Percentiles rank a stretch among this genome's conserved stretches.
phyloP scores from a whole-genome alignment of 2,113 vertebrate species.

The Menura novaehollandiae region DNA sequence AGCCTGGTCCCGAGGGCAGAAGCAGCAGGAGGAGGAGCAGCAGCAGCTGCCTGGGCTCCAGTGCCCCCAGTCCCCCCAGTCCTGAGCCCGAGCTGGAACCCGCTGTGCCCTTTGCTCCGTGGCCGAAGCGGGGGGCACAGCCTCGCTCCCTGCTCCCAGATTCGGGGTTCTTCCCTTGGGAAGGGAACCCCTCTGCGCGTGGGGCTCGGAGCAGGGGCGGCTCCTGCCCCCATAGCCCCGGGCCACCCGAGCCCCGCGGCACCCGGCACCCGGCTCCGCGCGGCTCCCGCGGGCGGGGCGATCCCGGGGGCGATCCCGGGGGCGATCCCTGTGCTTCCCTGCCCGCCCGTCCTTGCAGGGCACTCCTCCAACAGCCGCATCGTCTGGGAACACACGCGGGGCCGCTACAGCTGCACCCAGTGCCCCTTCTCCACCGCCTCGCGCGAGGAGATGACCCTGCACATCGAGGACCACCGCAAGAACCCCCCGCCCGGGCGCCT shows the following conservation, averaged over 20 bases:
- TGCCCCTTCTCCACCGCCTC: conserved; percentile 79
- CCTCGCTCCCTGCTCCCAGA: background rate
- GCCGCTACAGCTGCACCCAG: conserved; percentile 89
- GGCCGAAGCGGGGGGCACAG: background rate
- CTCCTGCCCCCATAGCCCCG: background rate
- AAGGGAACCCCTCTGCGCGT: background rate
- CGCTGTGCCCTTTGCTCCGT: background rate
- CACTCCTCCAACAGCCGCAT: conserved; percentile 81
- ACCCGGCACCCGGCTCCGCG: background rate
- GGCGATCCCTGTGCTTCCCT: background rate
- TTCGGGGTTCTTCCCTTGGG: background rate
- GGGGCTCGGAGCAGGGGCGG: background rate
- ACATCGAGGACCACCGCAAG: conserved; percentile 82
- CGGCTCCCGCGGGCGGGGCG: background rate
- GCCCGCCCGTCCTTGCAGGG: conserved; percentile 64
- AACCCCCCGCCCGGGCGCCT: conserved; percentile 46
- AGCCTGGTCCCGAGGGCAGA: background rate
- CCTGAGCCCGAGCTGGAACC: background rate
- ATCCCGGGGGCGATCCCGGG: background rate
- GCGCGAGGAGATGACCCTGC: conserved; percentile 85
- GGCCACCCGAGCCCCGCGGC: background rate
- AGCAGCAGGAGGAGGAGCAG: background rate
- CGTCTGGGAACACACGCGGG: conserved; percentile 92
- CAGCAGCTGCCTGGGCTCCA: background rate
- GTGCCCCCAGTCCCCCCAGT: background rate